Evolutionary conservation across 1,140 invertebrate species (phyloP).

Genomic region (Centruroides sculpturatus): DNA sequence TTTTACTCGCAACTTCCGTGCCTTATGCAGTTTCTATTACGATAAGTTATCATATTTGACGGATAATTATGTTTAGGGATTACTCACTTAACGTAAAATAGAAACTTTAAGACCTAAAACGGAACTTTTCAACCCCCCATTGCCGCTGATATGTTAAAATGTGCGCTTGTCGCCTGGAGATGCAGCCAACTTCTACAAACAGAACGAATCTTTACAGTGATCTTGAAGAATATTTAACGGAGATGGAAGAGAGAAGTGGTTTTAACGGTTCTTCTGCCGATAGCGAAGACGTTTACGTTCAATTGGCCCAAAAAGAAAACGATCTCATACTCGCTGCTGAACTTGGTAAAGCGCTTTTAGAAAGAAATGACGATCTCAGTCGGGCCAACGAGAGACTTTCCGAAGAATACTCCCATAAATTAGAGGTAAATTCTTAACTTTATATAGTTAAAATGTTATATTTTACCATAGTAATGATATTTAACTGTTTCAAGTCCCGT

Average conservation of each 20-base stretch:
- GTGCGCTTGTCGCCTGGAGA: constrained; percentile 11
- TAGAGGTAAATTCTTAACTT: constrained; percentile 54
- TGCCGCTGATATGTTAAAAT: background rate
- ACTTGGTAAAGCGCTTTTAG: constrained; percentile 81
- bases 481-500: background rate
- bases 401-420: constrained; percentile 78
- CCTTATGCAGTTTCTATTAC: too few relatives aligned
- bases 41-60: too few relatives aligned
- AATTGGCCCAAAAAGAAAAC: constrained; percentile 80
- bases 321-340: constrained; percentile 86
- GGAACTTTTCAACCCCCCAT: too few relatives aligned
- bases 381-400: constrained; percentile 65
- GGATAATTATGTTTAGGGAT: too few relatives aligned
- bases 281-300: constrained; percentile 55
- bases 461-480: background rate
- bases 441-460: background rate
- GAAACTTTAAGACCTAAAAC: too few relatives aligned
- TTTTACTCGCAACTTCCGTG: too few relatives aligned
- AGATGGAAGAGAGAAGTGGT: constrained; percentile 34
- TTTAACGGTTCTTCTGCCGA: constrained; percentile 16
- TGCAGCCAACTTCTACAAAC: constrained; percentile 11
- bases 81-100: too few relatives aligned
- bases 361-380: constrained; percentile 83
- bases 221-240: constrained; percentile 40
- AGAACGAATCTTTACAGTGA: constrained; percentile 19